Evolutionary conservation across 2,113 vertebrate species (phyloP), one percentile per base, ranked within the genome.

Genomic region (Aleadryas rufinucha): DNA sequence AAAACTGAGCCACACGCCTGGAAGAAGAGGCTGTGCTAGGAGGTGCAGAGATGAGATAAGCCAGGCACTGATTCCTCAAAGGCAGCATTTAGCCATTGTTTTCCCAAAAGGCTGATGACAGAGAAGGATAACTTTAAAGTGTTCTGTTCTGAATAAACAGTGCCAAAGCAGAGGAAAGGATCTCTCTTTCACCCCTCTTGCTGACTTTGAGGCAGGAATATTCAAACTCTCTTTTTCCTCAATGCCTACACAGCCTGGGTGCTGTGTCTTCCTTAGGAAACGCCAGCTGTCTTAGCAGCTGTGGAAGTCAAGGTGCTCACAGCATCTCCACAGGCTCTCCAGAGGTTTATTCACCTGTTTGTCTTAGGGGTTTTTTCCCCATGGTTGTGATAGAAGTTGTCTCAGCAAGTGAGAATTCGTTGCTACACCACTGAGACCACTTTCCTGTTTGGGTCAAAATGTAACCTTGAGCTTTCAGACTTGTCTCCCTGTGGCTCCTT

Each of bases 241-340:
- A 21, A 0, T 75, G 78, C 31, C 41, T 65, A 1, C 16, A 14
- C 8, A 71, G 23, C 64, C 42, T 28, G 54, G 11, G 47, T 2
- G 31, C 31, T 39, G n/a, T 28, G 56, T 35, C 12, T 68, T 91
- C 53, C 66, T 57, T 16, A 16, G 16, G 35, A 47, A 31, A 33
- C 1, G 0, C 26, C 13, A 33, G 56, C 68, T 35, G 5, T n/a
- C 1, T 0, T 14, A 50, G 31, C 49, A 87, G 31, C 41, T 85
- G 74, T 69, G 41, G 30, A 56, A 84, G 35, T 31, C 27, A 26
- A 9, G 49, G 60, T 84, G 42, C 84, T 61, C 7, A 0, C 0
- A 0, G 49, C 80, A 60, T 71, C 69, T 82, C 77, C 41, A 5
- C 39, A 41, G 52, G 71, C 68, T 70, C 42, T 83, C 45, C 4